These are phyloP conservation scores for Megalopta genalis DNA, from an alignment of 1,140 invertebrate genomes.

Conservation along the genomic window DNA sequence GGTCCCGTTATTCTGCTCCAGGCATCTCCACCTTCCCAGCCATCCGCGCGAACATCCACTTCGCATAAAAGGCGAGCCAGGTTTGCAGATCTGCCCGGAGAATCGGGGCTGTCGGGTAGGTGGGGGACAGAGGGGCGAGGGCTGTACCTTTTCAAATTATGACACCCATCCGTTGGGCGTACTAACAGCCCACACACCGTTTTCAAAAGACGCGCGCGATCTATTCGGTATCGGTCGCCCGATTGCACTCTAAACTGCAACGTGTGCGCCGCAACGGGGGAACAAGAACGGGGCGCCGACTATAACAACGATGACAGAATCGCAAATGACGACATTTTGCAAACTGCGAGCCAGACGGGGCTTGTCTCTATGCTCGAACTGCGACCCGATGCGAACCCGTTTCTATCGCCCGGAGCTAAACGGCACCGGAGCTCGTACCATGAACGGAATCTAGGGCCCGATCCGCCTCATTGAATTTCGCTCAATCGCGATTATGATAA, in stretches of 20 bases:
- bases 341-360: neutral
- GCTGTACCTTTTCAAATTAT: conserved; percentile 34
- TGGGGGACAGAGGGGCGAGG: neutral
- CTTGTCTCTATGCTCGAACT: conserved; percentile 10
- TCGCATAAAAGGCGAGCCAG: conserved; percentile 54
- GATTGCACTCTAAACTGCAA: conserved; percentile 67
- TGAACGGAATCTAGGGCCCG: conserved; percentile 68
- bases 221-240: conserved; percentile 63
- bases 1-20: conserved; percentile 28
- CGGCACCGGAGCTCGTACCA: conserved; percentile 62
- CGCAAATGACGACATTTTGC: conserved; percentile 23
- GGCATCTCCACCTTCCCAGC: conserved; percentile 32
- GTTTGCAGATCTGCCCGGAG: conserved; percentile 10
- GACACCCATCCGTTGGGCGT: conserved; percentile 16
- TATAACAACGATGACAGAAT: conserved; percentile 15
- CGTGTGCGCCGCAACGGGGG: neutral
- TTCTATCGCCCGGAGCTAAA: conserved; percentile 66
- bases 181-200: conserved; percentile 35
- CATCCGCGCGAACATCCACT: conserved; percentile 50
- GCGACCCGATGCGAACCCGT: conserved; percentile 61
- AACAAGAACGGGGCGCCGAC: conserved; percentile 16
- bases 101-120: neutral
- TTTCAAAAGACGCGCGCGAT: conserved; percentile 59
- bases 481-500: conserved; percentile 68
- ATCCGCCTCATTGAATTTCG: conserved; percentile 67